Percentiles rank a stretch among this genome's conserved stretches.
phyloP scores from a whole-genome alignment of 2,797 vertebrate species.

The Danio aesculapii region DNA sequence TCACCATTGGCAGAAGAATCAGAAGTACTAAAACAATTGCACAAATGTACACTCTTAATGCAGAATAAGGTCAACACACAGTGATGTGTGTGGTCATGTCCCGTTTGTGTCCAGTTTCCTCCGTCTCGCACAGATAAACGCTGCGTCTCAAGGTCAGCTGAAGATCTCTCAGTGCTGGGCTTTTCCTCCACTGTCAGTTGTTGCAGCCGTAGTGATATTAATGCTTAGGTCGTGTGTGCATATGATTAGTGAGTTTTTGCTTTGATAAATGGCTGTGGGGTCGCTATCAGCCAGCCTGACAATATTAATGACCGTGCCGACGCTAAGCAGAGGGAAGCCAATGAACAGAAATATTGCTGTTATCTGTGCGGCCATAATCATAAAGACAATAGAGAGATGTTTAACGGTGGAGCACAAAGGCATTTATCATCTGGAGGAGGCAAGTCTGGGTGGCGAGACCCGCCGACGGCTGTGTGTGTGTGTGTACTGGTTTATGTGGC shows the following conservation, averaged over 20 bases:
- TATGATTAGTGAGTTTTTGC: constrained; percentile 43
- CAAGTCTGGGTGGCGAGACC: constrained; percentile 31
- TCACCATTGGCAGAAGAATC: no score
- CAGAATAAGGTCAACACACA: no score
- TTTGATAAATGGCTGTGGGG: constrained; percentile 50
- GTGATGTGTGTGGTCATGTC: constrained; percentile 21
- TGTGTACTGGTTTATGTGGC: no score
- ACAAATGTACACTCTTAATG: no score
- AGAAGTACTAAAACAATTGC: no score
- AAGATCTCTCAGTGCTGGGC: constrained; percentile 12
- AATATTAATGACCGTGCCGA: constrained; percentile 57
- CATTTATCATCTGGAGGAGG: constrained; percentile 54
- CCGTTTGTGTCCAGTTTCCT: neutral
- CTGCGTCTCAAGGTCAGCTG: constrained; percentile 47
- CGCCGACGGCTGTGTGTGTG: neutral
- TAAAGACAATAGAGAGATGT: constrained; percentile 59
- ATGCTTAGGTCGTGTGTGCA: constrained; percentile 37
- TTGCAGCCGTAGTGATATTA: constrained; percentile 42
- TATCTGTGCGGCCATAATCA: constrained; percentile 60
- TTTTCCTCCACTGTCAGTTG: constrained; percentile 41
- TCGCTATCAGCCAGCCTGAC: constrained; percentile 44
- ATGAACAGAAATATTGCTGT: constrained; percentile 64
- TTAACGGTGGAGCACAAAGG: constrained; percentile 47
- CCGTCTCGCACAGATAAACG: constrained; percentile 16
- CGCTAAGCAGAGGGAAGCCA: constrained; percentile 47